Evolutionary conservation across 53 echinoderm and acorn worm genomes (phyloP), one percentile per base, ranked within the genome.

Genomic region (Pentamera pediparva): DNA sequence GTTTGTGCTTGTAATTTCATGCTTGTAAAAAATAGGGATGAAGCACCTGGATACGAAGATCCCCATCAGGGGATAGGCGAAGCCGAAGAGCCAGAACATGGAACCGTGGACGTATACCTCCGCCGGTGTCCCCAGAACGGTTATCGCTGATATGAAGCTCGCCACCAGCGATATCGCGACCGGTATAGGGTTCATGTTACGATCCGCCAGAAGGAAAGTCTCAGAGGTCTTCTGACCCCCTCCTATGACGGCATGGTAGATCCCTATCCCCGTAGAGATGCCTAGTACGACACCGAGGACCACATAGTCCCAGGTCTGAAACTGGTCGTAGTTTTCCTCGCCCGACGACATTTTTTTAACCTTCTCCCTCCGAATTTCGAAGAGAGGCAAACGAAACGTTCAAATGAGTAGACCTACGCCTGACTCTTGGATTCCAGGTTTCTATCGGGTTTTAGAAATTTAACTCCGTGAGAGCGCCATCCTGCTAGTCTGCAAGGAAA

Each of bases 141-240:
- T 94, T 36, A 93, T 87, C 0, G 93, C 93, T 0, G 93, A 93
- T 26, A 93, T 93, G 69, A 89, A 93, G 45, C 93, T 93, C 3
- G 86, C 93, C 10, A 89, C 79, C 55, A 93, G 40, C 18, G 89
- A 90, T 57, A 94, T 76, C 13, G 87, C 73, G 2, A 94, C 95
- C 10, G 95, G 95, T 11, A 90, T 30, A 10, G 85, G 85, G 22
- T 69, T 73, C 95, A 94, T 94, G 41, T 76, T 85, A 2, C 95
- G 80, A 54, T 94, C 87, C 1, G 90, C 95, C 60, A 94, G 62
- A 35, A 94, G 59, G 37, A 94, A 94, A 38, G 90, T 87, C 12
- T 82, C 74, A 11, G 90, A 79, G 19, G 95, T 87, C n/a, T 79
- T 77, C 77, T 94, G 95, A 9, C 59, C 75, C 1, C 86, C 85